phyloP scores from a whole-genome alignment of 2,888 invertebrate genomes.

The Acleris emargana region DNA sequence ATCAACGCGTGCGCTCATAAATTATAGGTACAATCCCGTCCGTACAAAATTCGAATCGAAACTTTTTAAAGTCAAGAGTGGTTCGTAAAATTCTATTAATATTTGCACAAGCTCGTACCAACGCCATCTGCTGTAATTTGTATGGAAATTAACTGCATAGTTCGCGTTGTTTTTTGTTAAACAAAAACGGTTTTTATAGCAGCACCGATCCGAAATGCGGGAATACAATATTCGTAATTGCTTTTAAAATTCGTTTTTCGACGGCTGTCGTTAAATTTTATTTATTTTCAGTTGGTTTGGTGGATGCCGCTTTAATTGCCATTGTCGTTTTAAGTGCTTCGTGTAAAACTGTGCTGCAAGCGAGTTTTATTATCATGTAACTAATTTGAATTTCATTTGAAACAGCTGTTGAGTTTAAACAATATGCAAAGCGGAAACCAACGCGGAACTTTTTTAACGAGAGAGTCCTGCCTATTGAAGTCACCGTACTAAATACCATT shows the following conservation, averaged over 20 bases:
- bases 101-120: slow-evolving; percentile 7
- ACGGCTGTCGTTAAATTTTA: slow-evolving; percentile 15
- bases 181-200: slow-evolving; percentile 13
- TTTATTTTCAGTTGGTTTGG: slow-evolving; percentile 16
- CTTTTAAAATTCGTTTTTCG: slow-evolving; percentile 13
- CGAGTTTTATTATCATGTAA: not conserved
- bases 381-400: no score
- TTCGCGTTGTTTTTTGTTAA: slow-evolving; percentile 1
- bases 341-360: not conserved
- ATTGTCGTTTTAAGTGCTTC: slow-evolving; percentile 4
- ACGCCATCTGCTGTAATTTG: slow-evolving; percentile 18
- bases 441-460: no score
- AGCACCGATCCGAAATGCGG: not conserved
- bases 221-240: slow-evolving; percentile 25
- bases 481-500: no score
- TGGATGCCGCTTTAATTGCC: slow-evolving; percentile 13
- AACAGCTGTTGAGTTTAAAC: no score
- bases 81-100: slow-evolving; percentile 20
- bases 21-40: slow-evolving; percentile 1
- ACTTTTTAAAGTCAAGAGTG: slow-evolving; percentile 18
- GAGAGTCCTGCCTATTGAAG: no score
- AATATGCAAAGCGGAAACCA: no score
- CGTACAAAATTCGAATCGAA: slow-evolving; percentile 5
- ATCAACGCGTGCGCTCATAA: slow-evolving; percentile 4
- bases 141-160: slow-evolving; percentile 25